Percentiles rank a stretch among this genome's conserved stretches.
phyloP scores from a whole-genome alignment of 2,888 invertebrate species.

The Plemyria rubiginata region DNA sequence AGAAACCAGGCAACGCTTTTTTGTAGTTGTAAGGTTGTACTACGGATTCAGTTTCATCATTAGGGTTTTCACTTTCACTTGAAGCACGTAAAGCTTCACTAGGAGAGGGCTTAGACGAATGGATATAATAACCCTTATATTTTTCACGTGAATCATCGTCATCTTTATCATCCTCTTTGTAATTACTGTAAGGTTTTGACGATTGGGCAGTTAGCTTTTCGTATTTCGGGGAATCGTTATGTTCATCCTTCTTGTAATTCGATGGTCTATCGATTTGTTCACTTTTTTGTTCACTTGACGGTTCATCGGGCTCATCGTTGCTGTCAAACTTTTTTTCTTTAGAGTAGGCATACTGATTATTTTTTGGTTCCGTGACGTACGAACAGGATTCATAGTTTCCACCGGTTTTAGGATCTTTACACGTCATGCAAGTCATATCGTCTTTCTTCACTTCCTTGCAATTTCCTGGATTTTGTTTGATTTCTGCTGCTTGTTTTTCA shows the following conservation, averaged over 20 bases:
- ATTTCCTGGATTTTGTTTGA: conserved; percentile 86
- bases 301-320: conserved; percentile 83
- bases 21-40: conserved; percentile 77
- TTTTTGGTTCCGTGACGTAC: conserved; percentile 89
- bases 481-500: conserved; percentile 86
- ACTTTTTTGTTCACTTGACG: conserved; percentile 69
- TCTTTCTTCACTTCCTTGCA: conserved; percentile 87
- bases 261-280: conserved; percentile 61
- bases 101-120: conserved; percentile 66
- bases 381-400: conserved; percentile 92
- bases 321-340: conserved; percentile 87
- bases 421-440: conserved; percentile 89
- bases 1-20: conserved; percentile 76
- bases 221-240: conserved; percentile 61
- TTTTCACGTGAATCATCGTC: conserved; percentile 64
- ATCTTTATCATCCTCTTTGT: conserved; percentile 53
- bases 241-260: conserved; percentile 62
- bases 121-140: conserved; percentile 74
- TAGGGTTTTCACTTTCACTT: conserved; percentile 60
- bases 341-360: conserved; percentile 88
- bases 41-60: conserved; percentile 63
- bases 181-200: conserved; percentile 58
- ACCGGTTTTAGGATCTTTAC: conserved; percentile 90
- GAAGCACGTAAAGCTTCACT: conserved; percentile 68
- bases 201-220: conserved; percentile 55